Evolutionary conservation across 2,113 vertebrate species (phyloP), one percentile per base, ranked within the genome.

Genomic region (Thoracochromis brauschi): DNA sequence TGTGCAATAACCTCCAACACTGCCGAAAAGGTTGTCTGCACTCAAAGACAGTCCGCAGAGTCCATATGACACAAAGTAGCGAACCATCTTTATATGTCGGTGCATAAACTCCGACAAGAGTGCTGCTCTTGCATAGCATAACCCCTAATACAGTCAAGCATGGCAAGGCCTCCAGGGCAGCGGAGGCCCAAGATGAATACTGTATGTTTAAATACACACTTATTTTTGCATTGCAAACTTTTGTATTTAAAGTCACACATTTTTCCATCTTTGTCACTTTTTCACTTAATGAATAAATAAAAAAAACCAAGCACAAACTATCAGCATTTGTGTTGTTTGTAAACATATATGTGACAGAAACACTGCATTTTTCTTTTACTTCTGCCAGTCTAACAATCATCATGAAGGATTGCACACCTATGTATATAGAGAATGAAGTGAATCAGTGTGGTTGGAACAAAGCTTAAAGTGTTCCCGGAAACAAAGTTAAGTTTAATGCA

Each of bases 261-360:
- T 60, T 88, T 95, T 94, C 47, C 73, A 93, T 85, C 84, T 82
- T 93, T 95, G 92, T 94, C 93, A 95, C 91, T 93, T 95, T 95
- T 95, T 89, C 95, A 96, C 95, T 81, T 85, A 87, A 93, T 86
- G 85, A 88, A 85, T 85, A 68, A 94, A 92, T 78, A 91, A 90
- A 92, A 26, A 38, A 93, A 29, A 93, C 5, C 33, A 83, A 90
- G 86, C 89, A 94, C 91, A 51, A 47, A 58, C 4, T 65, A 54
- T 63, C 35, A 88, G 42, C 4, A 19, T 60, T 49, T 47, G 8
- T 91, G 17, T 55, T 88, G 45, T 80, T 85, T 79, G 9, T 68
- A 6, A 73, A 58, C 31, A 49, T 8, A 19, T 14, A 11, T 4
- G 17, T 73, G 68, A 49, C 26, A 12, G 29, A 78, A 78, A 78